Percentiles rank a stretch among this genome's conserved stretches.
Conservation (phyloP, 2,797 vertebrate genomes). For the Microctenopoma lineatum region DNA sequence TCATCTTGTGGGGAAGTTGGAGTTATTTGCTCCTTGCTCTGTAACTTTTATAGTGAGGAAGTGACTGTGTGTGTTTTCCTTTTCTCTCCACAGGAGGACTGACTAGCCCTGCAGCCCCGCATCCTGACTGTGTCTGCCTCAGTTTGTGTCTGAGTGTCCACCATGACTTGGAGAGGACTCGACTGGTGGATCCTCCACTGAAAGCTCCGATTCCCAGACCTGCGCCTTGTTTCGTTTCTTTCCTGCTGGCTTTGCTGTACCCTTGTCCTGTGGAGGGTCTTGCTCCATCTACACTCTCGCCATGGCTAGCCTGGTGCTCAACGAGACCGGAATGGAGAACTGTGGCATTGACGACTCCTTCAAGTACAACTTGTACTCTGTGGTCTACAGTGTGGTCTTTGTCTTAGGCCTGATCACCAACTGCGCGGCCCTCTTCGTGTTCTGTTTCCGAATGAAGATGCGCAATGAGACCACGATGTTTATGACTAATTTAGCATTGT, state of each 20-base stretch:
- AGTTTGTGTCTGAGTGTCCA: constrained; percentile 42
- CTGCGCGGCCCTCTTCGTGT: constrained; percentile 95
- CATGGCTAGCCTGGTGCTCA: constrained; percentile 84
- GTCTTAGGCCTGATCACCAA: constrained; percentile 95
- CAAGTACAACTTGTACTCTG: constrained; percentile 96
- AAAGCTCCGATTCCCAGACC: constrained; percentile 45
- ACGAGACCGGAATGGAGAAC: constrained; percentile 91
- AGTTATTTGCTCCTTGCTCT: constrained; percentile 37
- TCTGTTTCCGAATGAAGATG: constrained; percentile 96
- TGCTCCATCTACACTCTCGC: constrained; percentile 10
- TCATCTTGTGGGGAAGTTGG: not conserved
- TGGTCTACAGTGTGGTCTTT: constrained; percentile 96
- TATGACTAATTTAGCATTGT: constrained; percentile 96
- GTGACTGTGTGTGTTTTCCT: constrained; percentile 65
- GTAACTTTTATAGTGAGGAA: constrained; percentile 65
- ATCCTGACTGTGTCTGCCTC: constrained; percentile 59
- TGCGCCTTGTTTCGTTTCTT: constrained; percentile 9
- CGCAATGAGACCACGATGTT: constrained; percentile 95
- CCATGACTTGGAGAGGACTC: constrained; percentile 65
- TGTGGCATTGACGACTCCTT: constrained; percentile 96
- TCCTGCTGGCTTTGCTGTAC: constrained; percentile 28
- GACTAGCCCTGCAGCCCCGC: constrained; percentile 32
- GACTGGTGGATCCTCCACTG: constrained; percentile 65
- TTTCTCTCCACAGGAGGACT: constrained; percentile 68
- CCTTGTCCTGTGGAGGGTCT: constrained; percentile 1